Evolutionary conservation across 2,797 vertebrate species (phyloP).

Genomic region (Odontamblyopus lacepedii): DNA sequence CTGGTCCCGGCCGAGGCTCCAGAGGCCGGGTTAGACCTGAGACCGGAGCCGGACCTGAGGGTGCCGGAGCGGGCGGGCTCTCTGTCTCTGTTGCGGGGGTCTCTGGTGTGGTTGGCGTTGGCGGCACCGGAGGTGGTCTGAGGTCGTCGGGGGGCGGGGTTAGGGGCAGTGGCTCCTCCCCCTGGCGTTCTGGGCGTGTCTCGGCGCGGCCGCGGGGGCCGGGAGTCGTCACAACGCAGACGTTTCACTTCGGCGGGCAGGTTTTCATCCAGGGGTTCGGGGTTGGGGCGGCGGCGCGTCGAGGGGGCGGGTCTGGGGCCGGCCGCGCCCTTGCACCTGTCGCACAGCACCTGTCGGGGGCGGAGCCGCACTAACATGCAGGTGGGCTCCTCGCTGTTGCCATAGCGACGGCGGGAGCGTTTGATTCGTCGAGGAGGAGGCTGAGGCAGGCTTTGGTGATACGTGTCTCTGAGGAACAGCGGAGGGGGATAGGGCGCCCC

Average conservation of each 20-base stretch:
- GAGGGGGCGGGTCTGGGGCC: conserved; percentile 84
- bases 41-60: background rate
- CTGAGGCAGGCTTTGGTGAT: conserved; percentile 99
- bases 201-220: background rate
- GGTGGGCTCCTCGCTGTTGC: conserved; percentile 91
- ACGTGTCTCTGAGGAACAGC: conserved; percentile 99
- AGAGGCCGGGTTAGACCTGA: background rate
- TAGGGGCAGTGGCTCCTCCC: background rate
- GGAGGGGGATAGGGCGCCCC: conserved; percentile 96
- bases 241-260: conserved; percentile 77
- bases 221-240: conserved; percentile 75
- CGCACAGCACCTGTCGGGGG: conserved; percentile 95
- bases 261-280: conserved; percentile 79
- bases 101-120: too few species aligned
- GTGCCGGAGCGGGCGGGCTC: background rate
- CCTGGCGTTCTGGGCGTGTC: background rate
- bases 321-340: conserved; percentile 93
- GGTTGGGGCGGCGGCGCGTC: conserved; percentile 76
- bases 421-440: conserved; percentile 96
- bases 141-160: background rate
- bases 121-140: background rate
- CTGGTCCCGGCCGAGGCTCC: background rate
- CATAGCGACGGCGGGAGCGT: conserved; percentile 92
- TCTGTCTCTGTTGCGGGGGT: too few species aligned
- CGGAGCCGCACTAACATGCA: conserved; percentile 98